Conservation (phyloP, 2,888 invertebrate genomes). For the Cosmia trapezina region DNA sequence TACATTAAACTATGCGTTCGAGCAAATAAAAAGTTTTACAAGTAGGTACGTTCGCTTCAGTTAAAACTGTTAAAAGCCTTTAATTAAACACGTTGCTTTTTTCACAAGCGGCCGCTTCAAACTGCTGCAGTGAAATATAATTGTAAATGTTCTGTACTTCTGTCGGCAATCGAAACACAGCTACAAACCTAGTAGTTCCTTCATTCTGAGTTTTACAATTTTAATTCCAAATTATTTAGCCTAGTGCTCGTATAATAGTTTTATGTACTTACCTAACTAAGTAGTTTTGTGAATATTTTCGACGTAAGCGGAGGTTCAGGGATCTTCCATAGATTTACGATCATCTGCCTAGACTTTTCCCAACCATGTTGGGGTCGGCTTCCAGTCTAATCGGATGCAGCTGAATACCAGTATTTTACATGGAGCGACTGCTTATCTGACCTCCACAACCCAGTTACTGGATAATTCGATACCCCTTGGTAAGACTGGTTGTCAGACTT, state of each 20-base stretch:
- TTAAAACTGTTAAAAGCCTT: constrained; percentile 55
- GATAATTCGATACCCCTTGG: no score
- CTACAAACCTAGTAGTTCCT: constrained; percentile 11
- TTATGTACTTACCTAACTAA: not conserved
- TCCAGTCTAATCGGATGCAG: no score
- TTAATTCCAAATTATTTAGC: constrained; percentile 21
- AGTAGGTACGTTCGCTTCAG: constrained; percentile 33
- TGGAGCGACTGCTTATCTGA: no score
- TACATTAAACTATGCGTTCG: constrained; percentile 8
- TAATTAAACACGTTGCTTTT: constrained; percentile 57
- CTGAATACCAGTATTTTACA: no score
- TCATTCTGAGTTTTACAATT: constrained; percentile 19
- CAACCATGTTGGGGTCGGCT: no score
- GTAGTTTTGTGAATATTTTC: not conserved
- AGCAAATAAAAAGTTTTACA: constrained; percentile 40
- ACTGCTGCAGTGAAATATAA: constrained; percentile 51
- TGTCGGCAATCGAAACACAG: constrained; percentile 29
- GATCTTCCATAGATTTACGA: no score
- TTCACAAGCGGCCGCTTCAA: constrained; percentile 48
- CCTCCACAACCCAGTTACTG: no score
- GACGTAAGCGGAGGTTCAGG: no score
- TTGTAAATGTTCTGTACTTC: constrained; percentile 46
- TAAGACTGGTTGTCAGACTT: no score
- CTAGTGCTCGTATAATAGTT: not conserved
- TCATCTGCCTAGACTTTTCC: no score